A percentile compares a stretch with the other conserved stretches of the same genome.
Evolutionary conservation across 2,888 invertebrate species (phyloP).

Genomic region (Caenorhabditis angaria): DNA sequence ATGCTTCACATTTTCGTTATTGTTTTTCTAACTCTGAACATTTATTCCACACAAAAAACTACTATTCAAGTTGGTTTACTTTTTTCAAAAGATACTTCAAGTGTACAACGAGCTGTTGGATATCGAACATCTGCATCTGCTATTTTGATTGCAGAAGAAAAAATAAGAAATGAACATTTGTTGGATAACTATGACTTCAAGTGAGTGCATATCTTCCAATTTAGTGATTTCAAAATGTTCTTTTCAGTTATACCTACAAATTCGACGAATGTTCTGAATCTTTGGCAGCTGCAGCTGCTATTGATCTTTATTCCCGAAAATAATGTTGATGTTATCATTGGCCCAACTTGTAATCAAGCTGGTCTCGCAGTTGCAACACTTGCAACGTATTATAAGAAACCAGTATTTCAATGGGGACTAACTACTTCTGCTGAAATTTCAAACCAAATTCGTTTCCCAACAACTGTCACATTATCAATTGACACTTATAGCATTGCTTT

Average conservation of each 20-base stretch:
- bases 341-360: slow-evolving; percentile 52
- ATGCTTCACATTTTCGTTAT: no score
- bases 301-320: slow-evolving; percentile 24
- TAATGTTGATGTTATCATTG: slow-evolving; percentile 49
- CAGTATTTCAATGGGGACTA: slow-evolving; percentile 47
- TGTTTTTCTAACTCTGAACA: no score
- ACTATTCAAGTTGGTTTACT: slow-evolving; percentile 23
- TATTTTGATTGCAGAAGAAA: slow-evolving; percentile 39
- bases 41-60: no score
- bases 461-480: slow-evolving; percentile 36
- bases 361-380: slow-evolving; percentile 39
- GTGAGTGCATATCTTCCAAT: background rate
- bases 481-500: slow-evolving; percentile 34
- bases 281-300: slow-evolving; percentile 15
- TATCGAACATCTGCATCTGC: slow-evolving; percentile 48
- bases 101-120: slow-evolving; percentile 19
- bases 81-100: slow-evolving; percentile 23
- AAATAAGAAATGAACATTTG: slow-evolving; percentile 37
- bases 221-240: background rate
- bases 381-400: slow-evolving; percentile 43
- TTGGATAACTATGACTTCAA: slow-evolving; percentile 18
- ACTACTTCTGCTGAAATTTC: slow-evolving; percentile 28
- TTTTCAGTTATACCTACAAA: background rate
- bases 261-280: background rate
- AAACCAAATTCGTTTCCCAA: slow-evolving; percentile 37